A percentile compares a stretch with the other conserved stretches of the same genome.
phyloP scores from a whole-genome alignment of 2,888 invertebrate genomes.

The Chirona hameri region DNA sequence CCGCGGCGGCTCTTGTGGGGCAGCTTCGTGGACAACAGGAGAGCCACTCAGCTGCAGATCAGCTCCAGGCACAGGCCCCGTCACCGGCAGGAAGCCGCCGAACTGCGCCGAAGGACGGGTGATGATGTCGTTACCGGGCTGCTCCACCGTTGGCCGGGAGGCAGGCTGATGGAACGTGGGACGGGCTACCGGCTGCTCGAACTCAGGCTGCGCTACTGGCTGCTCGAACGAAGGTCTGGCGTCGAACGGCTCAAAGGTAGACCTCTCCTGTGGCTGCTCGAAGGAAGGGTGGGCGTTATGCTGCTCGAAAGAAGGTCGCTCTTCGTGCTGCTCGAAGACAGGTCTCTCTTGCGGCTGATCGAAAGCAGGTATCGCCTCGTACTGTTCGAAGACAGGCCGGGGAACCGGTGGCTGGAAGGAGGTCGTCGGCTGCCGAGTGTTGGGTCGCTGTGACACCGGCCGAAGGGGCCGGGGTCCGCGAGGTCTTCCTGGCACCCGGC shows the following conservation, averaged over 20 bases:
- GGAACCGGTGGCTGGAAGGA: too few relatives aligned
- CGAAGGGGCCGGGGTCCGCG: too few relatives aligned
- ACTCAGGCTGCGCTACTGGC: neutral
- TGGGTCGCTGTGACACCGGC: too few relatives aligned
- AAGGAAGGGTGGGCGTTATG: neutral
- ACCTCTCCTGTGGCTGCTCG: neutral
- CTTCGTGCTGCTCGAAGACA: neutral
- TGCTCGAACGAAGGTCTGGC: neutral
- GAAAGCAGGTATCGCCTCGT: too few relatives aligned
- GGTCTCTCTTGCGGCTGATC: neutral
- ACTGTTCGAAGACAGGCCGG: too few relatives aligned
- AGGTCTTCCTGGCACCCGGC: neutral
- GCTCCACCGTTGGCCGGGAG: neutral
- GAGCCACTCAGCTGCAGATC: neutral
- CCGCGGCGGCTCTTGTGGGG: neutral
- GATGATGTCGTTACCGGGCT: neutral
- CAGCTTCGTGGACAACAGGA: neutral
- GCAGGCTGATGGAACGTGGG: neutral
- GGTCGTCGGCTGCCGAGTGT: too few relatives aligned
- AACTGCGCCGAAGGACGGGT: neutral
- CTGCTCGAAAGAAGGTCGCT: neutral
- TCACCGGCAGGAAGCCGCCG: constrained; percentile 9
- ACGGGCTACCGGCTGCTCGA: neutral
- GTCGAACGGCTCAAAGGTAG: neutral
- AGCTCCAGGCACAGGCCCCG: neutral